Percentiles rank a stretch among this genome's conserved stretches.
These are phyloP conservation scores for Canis aureus DNA, from an alignment of 2,113 vertebrate genomes.

Conservation along the genomic window DNA sequence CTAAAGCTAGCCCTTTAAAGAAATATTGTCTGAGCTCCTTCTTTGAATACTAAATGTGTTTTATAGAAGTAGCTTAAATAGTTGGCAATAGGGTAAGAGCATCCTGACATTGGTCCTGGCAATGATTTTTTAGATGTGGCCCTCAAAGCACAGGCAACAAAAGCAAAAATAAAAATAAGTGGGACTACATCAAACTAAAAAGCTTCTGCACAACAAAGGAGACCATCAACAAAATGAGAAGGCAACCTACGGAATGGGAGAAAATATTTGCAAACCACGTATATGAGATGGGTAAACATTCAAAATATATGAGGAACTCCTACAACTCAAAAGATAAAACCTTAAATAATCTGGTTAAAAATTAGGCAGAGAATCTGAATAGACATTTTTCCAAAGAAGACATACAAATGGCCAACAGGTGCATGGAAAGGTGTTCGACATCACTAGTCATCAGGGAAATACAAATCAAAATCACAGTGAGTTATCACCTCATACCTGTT, in stretches of 20 bases:
- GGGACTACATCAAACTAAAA: background rate
- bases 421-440: background rate
- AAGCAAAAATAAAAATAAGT: background rate
- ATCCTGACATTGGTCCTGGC: background rate
- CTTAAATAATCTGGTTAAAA: background rate
- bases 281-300: background rate
- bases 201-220: background rate
- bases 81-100: background rate
- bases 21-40: background rate
- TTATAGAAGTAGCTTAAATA: background rate
- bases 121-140: background rate
- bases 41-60: background rate
- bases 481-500: background rate
- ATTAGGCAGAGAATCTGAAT: background rate
- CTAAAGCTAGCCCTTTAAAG: background rate
- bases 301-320: background rate
- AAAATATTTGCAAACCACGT: constrained; percentile 31
- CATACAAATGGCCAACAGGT: background rate
- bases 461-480: background rate
- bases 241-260: background rate
- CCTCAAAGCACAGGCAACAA: background rate
- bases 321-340: background rate
- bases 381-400: background rate
- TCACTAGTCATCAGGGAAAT: background rate
- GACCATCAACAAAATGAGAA: background rate